Evolutionary conservation across 2,797 vertebrate genomes (phyloP), one percentile per base, ranked within the genome.

Genomic region (Nannoperca obscura): DNA sequence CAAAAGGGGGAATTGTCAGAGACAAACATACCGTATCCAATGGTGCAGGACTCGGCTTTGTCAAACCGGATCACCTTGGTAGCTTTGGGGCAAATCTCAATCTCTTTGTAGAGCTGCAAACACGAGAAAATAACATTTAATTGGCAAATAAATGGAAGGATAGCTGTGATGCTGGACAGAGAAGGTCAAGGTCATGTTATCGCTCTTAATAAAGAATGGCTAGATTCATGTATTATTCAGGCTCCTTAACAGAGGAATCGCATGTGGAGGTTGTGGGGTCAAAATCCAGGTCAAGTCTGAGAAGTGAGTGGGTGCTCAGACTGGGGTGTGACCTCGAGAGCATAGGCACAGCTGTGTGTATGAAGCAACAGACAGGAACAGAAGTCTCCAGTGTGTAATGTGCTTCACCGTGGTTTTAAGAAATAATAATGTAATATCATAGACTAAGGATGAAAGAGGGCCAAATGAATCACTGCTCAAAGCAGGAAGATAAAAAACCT

Each of bases 31-130:
- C 98, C 98, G 0, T 97, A 98, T 93, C 95, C 97, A 27, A 97
- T 92, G 57, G 94, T 88, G 60, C 91, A 93, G 34, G 91, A 91
- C 79, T 98, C 96, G 0, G 94, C 94, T 92, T 96, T 97, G 93
- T 97, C 96, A 75, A 99, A 96, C 71, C 94, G 94, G 90, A 98
- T 94, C 89, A 94, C 93, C 88, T 95, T 96, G 60, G 95, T 97
- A 32, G 91, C 93, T 93, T 97, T 99, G 82, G 96, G 93, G 88
- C 97, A 97, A 88, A 99, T 96, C 94, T 99, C 97, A 67, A 99
- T 97, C 94, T 99, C 98, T 94, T 98, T 97, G 93, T 97, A 98
- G 64, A 99, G 92, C 98, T 99, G 92, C 80, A 92, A 80, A 86
- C 57, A 88, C 61, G 75, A 77, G 47, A 53, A 83, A 58, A 63